Evolutionary conservation across 2,888 invertebrate genomes (phyloP).

Genomic region (Xylophagus ater): DNA sequence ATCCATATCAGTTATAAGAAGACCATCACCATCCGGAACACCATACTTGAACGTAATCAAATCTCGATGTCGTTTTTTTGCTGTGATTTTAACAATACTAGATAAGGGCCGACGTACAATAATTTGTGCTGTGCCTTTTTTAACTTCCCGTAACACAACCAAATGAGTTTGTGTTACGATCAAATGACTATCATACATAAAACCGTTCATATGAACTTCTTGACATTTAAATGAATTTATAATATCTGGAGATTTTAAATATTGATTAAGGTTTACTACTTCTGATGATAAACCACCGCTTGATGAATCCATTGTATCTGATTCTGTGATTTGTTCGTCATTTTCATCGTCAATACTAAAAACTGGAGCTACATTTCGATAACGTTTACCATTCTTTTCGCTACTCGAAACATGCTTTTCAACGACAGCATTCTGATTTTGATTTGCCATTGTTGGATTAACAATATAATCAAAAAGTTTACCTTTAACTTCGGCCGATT

Average conservation of each 20-base stretch:
- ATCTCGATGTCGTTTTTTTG: constrained; percentile 89
- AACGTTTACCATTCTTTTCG: constrained; percentile 76
- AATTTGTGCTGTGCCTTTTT: constrained; percentile 70
- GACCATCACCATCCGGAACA: constrained; percentile 64
- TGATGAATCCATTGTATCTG: constrained; percentile 30
- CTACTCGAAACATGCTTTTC: constrained; percentile 76
- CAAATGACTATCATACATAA: constrained; percentile 78
- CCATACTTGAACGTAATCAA: constrained; percentile 96
- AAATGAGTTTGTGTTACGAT: constrained; percentile 78
- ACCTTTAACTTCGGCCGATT: constrained; percentile 84
- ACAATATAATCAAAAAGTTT: constrained; percentile 89
- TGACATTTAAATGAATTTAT: constrained; percentile 82
- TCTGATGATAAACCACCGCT: constrained; percentile 49
- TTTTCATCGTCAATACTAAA: constrained; percentile 91
- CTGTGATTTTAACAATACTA: constrained; percentile 93
- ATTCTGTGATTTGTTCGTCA: constrained; percentile 41
- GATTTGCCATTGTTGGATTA: constrained; percentile 56
- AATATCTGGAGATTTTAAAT: constrained; percentile 72
- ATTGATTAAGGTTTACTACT: constrained; percentile 67
- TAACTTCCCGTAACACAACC: constrained; percentile 71
- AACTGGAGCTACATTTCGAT: constrained; percentile 81
- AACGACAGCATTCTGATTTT: constrained; percentile 33
- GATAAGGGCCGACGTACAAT: constrained; percentile 79
- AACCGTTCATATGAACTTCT: constrained; percentile 82
- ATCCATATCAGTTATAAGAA: constrained; percentile 82